Evolutionary conservation across 35 echinoderm and acorn worm genomes (phyloP).

Genomic region (Diadema setosum): DNA sequence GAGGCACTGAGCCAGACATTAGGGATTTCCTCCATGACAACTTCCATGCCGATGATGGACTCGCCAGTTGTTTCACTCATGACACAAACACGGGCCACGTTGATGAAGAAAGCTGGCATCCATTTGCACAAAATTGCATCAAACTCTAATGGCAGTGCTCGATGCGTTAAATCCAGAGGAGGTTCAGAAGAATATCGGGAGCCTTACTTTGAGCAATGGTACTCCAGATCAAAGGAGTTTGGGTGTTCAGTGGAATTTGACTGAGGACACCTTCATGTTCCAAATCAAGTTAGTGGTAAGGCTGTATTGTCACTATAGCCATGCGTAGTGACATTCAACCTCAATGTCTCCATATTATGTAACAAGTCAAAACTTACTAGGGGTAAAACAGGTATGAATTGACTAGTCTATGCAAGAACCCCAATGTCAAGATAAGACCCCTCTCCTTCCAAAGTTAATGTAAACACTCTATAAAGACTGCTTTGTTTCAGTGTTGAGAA

Average conservation of each 20-base stretch:
- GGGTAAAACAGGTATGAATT: too few species aligned
- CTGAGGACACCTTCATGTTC: neutral
- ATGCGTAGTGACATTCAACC: neutral
- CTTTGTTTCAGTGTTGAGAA: neutral
- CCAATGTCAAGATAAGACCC: too few species aligned
- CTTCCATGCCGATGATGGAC: slow-evolving; percentile 28
- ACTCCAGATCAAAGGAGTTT: neutral
- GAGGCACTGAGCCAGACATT: neutral
- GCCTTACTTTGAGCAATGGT: neutral
- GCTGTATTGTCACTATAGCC: neutral
- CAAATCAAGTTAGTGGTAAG: neutral
- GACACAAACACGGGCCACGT: neutral
- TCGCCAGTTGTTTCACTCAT: neutral
- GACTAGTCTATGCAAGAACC: too few species aligned
- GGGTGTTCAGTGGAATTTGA: slow-evolving; percentile 10
- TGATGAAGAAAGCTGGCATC: neutral
- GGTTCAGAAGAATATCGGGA: neutral
- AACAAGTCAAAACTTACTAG: too few species aligned
- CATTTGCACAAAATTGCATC: slow-evolving; percentile 1
- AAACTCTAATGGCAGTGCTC: neutral
- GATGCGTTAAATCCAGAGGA: slow-evolving; percentile 8
- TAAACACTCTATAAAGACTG: neutral
- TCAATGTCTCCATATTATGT: slow-evolving; percentile 3
- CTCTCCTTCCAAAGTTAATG: neutral
- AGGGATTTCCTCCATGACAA: neutral